A percentile compares a stretch with the other conserved stretches of the same genome.
phyloP scores from a whole-genome alignment of 2,888 invertebrate species.

The Athetis lepigone region DNA sequence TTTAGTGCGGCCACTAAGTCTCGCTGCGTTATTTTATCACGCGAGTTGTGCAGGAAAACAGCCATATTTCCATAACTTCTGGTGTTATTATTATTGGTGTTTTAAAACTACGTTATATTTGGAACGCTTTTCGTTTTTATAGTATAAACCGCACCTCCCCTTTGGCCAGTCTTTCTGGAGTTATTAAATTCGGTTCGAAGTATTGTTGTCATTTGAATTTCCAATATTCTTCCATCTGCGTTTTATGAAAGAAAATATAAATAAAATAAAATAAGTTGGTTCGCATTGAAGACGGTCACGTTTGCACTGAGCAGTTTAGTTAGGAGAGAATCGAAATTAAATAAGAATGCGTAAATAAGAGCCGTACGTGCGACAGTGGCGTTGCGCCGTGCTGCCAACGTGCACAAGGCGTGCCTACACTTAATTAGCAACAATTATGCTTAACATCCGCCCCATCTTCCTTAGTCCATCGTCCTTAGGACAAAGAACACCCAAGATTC shows the following conservation, averaged over 20 bases:
- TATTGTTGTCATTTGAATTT: conserved; percentile 35
- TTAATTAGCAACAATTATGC: conserved; percentile 34
- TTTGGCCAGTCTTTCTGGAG: conserved; percentile 5
- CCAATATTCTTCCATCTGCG: conserved; percentile 27
- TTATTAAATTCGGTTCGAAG: conserved; percentile 18
- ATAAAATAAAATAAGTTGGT: conserved; percentile 21
- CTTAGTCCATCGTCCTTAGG: background rate
- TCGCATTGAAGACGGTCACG: conserved; percentile 29
- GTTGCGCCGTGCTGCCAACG: background rate
- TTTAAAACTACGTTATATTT: background rate
- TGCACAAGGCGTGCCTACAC: conserved; percentile 11
- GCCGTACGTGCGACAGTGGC: conserved; percentile 16
- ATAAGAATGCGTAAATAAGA: conserved; percentile 25
- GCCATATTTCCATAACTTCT: conserved; percentile 13
- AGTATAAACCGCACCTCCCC: conserved; percentile 18
- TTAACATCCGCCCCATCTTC: conserved; percentile 1
- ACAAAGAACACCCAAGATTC: conserved; percentile 16
- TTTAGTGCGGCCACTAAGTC: conserved; percentile 49
- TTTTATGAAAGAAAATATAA: conserved; percentile 24
- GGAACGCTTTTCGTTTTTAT: background rate
- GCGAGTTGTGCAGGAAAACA: conserved; percentile 1
- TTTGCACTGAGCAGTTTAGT: conserved; percentile 37
- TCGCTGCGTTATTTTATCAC: conserved; percentile 41
- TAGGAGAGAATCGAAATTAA: conserved; percentile 30
- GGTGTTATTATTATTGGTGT: background rate